Conservation (phyloP, 2,113 vertebrate species). For the Leucosticte australis region DNA sequence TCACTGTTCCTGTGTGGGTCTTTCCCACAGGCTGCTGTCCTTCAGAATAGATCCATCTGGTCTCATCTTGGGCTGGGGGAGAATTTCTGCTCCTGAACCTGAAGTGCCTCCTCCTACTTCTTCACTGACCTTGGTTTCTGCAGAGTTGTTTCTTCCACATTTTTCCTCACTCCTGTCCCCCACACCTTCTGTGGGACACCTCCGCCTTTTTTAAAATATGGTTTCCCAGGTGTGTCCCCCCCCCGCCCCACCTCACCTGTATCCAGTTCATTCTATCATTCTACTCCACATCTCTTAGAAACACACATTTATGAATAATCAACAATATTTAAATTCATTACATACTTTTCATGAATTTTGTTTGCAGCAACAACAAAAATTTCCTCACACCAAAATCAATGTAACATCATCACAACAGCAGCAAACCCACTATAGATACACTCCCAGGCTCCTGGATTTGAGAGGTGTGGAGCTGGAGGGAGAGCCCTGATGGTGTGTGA, state of each 20-base stretch:
- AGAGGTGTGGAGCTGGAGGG: not conserved
- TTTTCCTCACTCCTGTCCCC: not conserved
- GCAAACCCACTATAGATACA: rapidly evolving
- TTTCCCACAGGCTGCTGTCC: not conserved
- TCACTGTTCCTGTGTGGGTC: rapidly evolving
- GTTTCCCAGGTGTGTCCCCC: not conserved
- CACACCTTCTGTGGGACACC: too few relatives aligned
- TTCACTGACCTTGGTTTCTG: not conserved
- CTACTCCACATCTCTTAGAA: not conserved
- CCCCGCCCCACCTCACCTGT: not conserved
- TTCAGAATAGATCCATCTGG: not conserved
- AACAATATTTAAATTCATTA: not conserved
- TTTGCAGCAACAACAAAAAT: not conserved
- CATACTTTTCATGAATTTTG: not conserved
- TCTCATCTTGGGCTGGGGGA: not conserved
- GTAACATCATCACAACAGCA: not conserved
- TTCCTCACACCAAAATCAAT: not conserved
- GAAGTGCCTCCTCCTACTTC: not conserved
- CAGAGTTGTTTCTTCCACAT: not conserved
- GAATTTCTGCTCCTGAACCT: not conserved
- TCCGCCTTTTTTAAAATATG: rapidly evolving
- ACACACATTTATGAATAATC: not conserved
- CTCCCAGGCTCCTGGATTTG: not conserved
- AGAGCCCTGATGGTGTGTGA: rapidly evolving
- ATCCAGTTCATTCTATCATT: not conserved